Conservation (phyloP, 2,888 invertebrate genomes). For the Tolmerus cingulatus region DNA sequence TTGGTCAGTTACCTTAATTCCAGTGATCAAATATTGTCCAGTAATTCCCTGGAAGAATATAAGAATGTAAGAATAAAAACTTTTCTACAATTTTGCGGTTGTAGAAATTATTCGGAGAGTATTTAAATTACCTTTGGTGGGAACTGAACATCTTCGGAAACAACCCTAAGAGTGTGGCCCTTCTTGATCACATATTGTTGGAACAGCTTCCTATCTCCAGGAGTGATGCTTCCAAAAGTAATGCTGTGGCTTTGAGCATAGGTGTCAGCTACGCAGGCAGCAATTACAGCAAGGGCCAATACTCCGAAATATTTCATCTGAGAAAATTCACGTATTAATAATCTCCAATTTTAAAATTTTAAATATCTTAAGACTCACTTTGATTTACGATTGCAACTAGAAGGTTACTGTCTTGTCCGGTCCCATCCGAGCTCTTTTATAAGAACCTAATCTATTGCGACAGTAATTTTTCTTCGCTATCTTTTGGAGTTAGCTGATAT, state of each 20-base stretch:
- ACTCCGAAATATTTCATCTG: slow-evolving; percentile 29
- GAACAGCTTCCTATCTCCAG: slow-evolving; percentile 6
- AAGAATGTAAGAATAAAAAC: not conserved
- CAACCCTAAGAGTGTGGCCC: slow-evolving; percentile 54
- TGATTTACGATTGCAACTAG: not conserved
- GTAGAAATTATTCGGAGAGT: not conserved
- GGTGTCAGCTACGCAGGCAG: not conserved
- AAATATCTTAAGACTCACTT: not conserved
- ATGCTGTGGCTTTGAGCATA: slow-evolving; percentile 29
- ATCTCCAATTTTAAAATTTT: not conserved
- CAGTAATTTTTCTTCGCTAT: not conserved
- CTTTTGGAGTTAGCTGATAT: not conserved
- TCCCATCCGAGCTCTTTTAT: not conserved
- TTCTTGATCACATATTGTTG: slow-evolving; percentile 52
- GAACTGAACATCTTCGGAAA: slow-evolving; percentile 49
- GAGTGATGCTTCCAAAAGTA: slow-evolving; percentile 40
- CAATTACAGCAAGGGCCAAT: not conserved
- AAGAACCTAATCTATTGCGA: not conserved
- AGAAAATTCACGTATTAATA: not conserved
- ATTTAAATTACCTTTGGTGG: slow-evolving; percentile 45
- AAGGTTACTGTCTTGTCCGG: not conserved
- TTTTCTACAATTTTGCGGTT: too few relatives aligned
- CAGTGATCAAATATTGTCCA: slow-evolving; percentile 54
- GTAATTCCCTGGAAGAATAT: not conserved
- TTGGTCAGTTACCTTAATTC: slow-evolving; percentile 62